Conservation (phyloP, 1,140 invertebrate species). For the Lamellibrachia luymesi region DNA sequence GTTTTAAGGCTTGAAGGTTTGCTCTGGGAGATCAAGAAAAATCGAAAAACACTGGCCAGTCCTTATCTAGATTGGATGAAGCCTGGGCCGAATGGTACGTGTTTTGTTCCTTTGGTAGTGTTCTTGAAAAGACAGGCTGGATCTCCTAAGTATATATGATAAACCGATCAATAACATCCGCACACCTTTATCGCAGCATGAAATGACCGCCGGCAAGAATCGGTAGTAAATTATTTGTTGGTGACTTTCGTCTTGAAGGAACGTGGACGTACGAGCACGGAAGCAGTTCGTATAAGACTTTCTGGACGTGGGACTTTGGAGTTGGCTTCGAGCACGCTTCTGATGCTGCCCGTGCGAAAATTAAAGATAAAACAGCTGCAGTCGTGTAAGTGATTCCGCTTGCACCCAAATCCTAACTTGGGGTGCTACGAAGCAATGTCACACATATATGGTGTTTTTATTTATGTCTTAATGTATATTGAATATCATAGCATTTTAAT, state of each 20-base stretch:
- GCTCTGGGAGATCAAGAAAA: conserved; percentile 11
- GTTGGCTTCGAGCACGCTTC: conserved; percentile 7
- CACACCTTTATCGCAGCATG: background rate
- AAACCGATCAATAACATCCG: background rate
- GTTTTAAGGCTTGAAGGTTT: conserved; percentile 4
- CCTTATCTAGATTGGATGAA: background rate
- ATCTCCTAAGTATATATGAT: background rate
- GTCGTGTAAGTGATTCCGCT: background rate
- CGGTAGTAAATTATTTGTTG: background rate
- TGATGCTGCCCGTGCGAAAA: conserved; percentile 3
- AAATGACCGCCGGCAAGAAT: background rate
- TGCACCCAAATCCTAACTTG: background rate
- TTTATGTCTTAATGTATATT: no score
- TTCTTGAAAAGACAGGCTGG: background rate
- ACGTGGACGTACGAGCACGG: conserved; percentile 18
- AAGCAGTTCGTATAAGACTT: background rate
- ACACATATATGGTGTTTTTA: background rate
- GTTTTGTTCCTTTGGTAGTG: background rate
- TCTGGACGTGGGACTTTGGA: conserved; percentile 10
- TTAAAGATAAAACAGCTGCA: conserved; percentile 1
- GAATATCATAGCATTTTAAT: no score
- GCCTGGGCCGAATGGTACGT: background rate
- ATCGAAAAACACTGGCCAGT: conserved; percentile 9
- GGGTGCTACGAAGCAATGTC: background rate
- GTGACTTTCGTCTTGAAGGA: background rate